These are phyloP conservation scores for Egretta garzetta DNA, from an alignment of 2,113 vertebrate species.

Conservation along the genomic window DNA sequence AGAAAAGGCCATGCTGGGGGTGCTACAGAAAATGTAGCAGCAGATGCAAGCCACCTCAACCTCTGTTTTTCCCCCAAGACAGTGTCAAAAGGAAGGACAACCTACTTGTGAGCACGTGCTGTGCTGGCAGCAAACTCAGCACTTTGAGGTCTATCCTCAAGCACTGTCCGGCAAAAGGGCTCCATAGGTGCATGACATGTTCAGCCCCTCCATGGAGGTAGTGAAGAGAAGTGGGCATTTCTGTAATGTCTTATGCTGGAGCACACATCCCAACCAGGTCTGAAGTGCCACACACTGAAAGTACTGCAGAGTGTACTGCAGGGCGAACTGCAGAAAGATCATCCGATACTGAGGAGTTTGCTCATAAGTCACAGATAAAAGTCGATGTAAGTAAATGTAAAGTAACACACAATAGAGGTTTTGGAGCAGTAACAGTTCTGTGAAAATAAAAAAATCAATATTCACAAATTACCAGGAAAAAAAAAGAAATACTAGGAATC, in stretches of 20 bases:
- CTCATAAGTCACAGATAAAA: background rate
- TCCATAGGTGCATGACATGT: background rate
- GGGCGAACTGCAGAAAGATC: background rate
- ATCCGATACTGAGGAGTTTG: background rate
- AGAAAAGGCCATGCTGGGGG: background rate
- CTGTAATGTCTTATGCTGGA: background rate
- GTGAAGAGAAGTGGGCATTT: background rate
- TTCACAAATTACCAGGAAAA: background rate
- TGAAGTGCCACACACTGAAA: background rate
- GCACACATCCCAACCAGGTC: background rate
- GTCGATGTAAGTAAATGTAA: background rate
- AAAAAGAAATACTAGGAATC: background rate
- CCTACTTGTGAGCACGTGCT: background rate
- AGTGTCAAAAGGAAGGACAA: background rate
- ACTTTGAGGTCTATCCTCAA: background rate
- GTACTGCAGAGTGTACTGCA: background rate
- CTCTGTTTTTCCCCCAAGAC: background rate
- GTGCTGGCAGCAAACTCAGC: background rate
- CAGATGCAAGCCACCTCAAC: background rate
- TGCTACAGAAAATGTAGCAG: background rate
- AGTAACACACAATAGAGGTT: background rate
- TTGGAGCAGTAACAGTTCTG: background rate
- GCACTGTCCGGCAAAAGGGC: background rate
- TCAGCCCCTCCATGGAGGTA: background rate
- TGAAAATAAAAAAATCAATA: background rate